Conservation (phyloP, 1,140 invertebrate species). For the Antheraea mylitta region DNA sequence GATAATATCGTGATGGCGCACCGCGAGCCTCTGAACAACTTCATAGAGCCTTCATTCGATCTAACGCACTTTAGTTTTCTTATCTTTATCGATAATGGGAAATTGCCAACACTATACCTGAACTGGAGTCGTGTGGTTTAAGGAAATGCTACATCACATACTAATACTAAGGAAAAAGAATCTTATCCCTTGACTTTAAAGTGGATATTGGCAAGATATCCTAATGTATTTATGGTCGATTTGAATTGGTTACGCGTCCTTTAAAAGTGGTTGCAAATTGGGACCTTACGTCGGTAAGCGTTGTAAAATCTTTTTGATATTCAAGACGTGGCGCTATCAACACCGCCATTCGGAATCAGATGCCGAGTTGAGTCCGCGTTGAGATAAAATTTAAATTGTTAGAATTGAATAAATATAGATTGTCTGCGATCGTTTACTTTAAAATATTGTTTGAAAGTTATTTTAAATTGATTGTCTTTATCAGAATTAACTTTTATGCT, state of each 20-base stretch:
- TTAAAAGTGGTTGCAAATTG: constrained; percentile 45
- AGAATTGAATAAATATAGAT: constrained; percentile 60
- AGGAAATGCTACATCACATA: not conserved
- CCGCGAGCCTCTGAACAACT: constrained; percentile 38
- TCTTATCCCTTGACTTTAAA: not conserved
- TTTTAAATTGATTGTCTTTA: not conserved
- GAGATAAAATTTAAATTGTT: constrained; percentile 69
- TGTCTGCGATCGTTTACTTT: constrained; percentile 37
- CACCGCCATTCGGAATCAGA: constrained; percentile 47
- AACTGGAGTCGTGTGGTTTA: not conserved
- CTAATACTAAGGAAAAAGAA: not conserved
- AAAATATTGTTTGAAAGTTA: not conserved
- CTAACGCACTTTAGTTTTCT: constrained; percentile 47
- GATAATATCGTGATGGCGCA: not conserved
- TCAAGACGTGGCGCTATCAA: constrained; percentile 52
- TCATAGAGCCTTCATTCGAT: constrained; percentile 50
- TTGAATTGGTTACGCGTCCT: constrained; percentile 41
- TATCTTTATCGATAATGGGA: constrained; percentile 64
- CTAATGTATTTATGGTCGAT: constrained; percentile 12
- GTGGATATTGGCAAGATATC: not conserved
- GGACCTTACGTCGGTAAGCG: constrained; percentile 46
- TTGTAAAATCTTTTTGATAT: constrained; percentile 47
- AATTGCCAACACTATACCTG: constrained; percentile 48
- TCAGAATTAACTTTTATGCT: too few relatives aligned
- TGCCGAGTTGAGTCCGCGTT: constrained; percentile 44